Base-by-base conservation (phyloP, 2,113 vertebrate genomes). In the Shinisaurus crocodilurus region DNA sequence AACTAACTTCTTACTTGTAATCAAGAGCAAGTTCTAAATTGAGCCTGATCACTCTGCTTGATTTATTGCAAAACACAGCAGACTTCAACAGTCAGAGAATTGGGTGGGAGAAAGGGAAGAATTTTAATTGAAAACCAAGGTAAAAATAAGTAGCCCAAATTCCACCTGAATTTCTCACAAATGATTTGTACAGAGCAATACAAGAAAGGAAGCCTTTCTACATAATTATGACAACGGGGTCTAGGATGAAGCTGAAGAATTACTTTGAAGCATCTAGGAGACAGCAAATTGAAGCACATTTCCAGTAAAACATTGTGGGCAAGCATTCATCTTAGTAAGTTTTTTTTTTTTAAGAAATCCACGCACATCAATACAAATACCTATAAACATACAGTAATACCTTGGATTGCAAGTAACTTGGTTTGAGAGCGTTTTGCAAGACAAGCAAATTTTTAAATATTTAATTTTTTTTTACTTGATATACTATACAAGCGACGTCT, bases 21-120 rank as follows among this genome's bases (percentile, higher is more conserved):
- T 93, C 95, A 95, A 95, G 83, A 95, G 94, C 93, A 88, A 92
- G 93, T 88, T 90, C 94, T 87, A 87, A 95, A 96, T 90, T 91
- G 92, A 86, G 91, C 93, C 85, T 70, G 32, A 94, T 91, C 0
- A 1, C 92, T 93, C 90, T 74, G 32, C 85, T 89, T 96, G 96
- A 96, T 96, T 96, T 94, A 95, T 90, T 92, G 81, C 83, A 88
- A 90, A 89, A 85, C 90, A 90, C 57, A 94, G 92, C 75, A 92
- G 90, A 93, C 60, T 29, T 10, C 89, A 57, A 34, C 89, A 88
- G 91, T 88, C 92, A 92, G 93, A 5, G 84, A 89, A 70, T 63
- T 34, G 88, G 90, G 32, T 77, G 85, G 57, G 69, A 67, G 89
- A 50, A 84, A 80, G 20, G 40, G 34, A 80, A 67, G 7, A 32